Base-by-base conservation (phyloP, 2,888 invertebrate genomes). In the Biston stratarius region DNA sequence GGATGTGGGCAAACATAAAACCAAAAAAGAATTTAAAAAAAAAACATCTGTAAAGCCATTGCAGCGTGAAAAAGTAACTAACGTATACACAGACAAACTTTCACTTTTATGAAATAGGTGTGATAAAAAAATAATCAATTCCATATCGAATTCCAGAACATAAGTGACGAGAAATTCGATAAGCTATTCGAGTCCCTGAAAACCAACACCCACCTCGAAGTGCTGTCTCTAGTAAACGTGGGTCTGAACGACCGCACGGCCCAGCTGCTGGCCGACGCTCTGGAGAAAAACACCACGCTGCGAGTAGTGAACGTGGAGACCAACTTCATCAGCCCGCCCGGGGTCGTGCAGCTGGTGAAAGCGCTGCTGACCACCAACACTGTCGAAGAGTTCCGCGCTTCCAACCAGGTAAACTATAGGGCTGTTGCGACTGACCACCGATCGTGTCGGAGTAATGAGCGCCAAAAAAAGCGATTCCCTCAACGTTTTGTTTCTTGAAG, bases 101-200 rank as follows among this genome's bases (percentile, higher is more conserved):
- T 24, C 24, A 3, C 24, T 24, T 24, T 24, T 24, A 24, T 24
- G 3, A 24, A 24, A 24, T 24, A 24, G 24, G 3, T 24, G 24
- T 38, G 38, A 38, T 0, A 8, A 38, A 38, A n/a, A 24, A 24
- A 34, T 49, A 10, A 33, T 49, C 14, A 6, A 11, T 15, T 15
- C 10, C 52, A 9, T 15, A 53, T 11, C 12, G 12, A 34, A 75
- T 95, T 95, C 0, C 94, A 99, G 99, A 98, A 98, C 94, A 97
- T 99, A 89, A 98, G 99, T 75, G 97, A 99, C 88, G 99, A 99
- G 92, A 97, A 98, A 89, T 97, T 99, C 90, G 96, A 97, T 81
- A 96, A 96, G 87, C 94, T 99, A 69, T 98, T 98, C 92, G 96
- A 97, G 81, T 98, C 97, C 61, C 92, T 99, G 82, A 97, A 97